These are phyloP conservation scores for Celastrina argiolus DNA, from an alignment of 2,888 invertebrate species.

Conservation along the genomic window DNA sequence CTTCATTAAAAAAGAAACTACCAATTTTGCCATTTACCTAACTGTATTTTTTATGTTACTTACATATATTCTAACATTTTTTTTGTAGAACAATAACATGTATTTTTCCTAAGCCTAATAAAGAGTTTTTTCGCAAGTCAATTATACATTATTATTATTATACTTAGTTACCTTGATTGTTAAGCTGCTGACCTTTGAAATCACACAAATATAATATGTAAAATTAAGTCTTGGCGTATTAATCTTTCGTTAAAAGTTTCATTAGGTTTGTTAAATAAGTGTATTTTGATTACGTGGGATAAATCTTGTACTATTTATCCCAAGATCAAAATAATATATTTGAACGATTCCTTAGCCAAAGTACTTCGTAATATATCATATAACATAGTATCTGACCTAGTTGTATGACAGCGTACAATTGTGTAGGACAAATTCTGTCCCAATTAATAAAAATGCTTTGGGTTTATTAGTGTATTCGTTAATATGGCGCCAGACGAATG, in stretches of 20 bases:
- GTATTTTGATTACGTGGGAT: too few species aligned
- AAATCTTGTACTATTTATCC: too few species aligned
- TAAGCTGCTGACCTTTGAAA: not conserved
- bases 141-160: not conserved
- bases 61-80: not conserved
- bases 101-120: too few species aligned
- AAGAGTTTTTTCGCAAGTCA: not conserved
- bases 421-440: constrained; percentile 49
- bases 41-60: not conserved
- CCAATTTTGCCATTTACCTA: not conserved
- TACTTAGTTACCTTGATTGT: not conserved
- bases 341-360: too few species aligned
- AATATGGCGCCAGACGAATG: constrained; percentile 54
- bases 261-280: too few species aligned
- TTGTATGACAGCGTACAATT: constrained; percentile 60
- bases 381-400: constrained; percentile 40
- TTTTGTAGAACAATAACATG: not conserved
- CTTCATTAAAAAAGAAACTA: not conserved
- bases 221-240: too few species aligned
- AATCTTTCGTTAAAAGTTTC: too few species aligned
- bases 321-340: too few species aligned
- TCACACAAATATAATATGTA: too few species aligned
- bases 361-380: not conserved
- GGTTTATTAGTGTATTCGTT: constrained; percentile 55
- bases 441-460: constrained; percentile 62